phyloP scores from a whole-genome alignment of 2,797 vertebrate species.

The Lepilemur ruficaudatus region DNA sequence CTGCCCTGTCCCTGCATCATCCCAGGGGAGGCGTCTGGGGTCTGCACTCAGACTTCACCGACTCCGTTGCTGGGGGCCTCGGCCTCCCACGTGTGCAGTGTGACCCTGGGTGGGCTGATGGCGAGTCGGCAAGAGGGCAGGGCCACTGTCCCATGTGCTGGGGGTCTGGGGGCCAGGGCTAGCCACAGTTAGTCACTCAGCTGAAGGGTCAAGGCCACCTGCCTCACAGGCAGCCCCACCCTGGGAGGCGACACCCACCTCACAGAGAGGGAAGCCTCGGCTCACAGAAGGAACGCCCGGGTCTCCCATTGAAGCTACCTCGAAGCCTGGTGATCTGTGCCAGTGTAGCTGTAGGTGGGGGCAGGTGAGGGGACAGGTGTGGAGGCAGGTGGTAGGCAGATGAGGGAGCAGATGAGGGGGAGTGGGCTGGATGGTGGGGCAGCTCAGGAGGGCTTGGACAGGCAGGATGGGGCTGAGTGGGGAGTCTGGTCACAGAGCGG shows the following conservation, averaged over 20 bases:
- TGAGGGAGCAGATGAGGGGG: too few relatives aligned
- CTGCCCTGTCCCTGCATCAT: not conserved
- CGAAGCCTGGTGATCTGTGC: not conserved
- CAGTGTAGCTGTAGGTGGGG: too few relatives aligned
- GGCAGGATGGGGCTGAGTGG: too few relatives aligned
- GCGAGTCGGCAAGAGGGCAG: not conserved
- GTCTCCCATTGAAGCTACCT: too few relatives aligned
- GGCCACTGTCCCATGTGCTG: not conserved
- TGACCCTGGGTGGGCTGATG: not conserved
- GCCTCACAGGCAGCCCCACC: not conserved
- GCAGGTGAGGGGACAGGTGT: not conserved
- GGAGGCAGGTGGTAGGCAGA: too few relatives aligned
- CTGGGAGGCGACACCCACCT: accelerated
- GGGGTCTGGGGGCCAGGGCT: not conserved
- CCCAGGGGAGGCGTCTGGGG: not conserved
- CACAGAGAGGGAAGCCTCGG: not conserved
- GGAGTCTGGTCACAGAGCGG: not conserved
- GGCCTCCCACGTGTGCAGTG: accelerated
- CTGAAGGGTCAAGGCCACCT: not conserved
- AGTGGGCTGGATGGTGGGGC: too few relatives aligned
- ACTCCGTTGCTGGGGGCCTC: not conserved
- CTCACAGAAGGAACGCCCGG: not conserved
- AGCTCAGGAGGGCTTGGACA: not conserved
- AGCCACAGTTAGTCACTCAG: not conserved
- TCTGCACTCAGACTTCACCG: not conserved